These are phyloP conservation scores for Mylabris sibirica DNA, from an alignment of 2,888 invertebrate species.

Conservation along the genomic window DNA sequence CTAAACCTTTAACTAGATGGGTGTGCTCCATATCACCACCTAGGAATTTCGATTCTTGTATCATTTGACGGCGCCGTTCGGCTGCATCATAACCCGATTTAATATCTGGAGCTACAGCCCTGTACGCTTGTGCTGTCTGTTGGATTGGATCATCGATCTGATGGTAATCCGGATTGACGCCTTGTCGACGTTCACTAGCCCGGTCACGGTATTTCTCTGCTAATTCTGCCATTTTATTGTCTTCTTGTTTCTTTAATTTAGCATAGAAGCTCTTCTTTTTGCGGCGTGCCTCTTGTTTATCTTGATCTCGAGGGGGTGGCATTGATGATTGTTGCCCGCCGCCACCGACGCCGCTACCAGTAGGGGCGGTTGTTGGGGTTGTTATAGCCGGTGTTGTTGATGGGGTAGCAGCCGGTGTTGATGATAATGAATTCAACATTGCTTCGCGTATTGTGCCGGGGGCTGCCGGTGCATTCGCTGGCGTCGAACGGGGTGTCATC, in stretches of 20 bases:
- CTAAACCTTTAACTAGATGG: slow-evolving; percentile 97
- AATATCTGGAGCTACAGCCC: slow-evolving; percentile 96
- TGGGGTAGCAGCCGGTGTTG: background rate
- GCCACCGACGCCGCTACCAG: background rate
- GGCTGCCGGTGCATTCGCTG: slow-evolving; percentile 66
- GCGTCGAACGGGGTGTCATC: slow-evolving; percentile 90
- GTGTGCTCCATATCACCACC: slow-evolving; percentile 99
- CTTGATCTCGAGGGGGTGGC: slow-evolving; percentile 64
- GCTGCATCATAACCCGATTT: slow-evolving; percentile 95
- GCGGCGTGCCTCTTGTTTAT: slow-evolving; percentile 82
- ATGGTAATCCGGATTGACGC: slow-evolving; percentile 77
- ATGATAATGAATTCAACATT: slow-evolving; percentile 68
- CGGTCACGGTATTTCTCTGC: slow-evolving; percentile 93
- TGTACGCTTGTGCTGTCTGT: slow-evolving; percentile 68
- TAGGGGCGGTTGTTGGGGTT: slow-evolving; percentile 15
- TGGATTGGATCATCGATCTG: slow-evolving; percentile 84
- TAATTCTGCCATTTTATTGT: slow-evolving; percentile 91
- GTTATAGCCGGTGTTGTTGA: background rate
- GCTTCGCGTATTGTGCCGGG: slow-evolving; percentile 74
- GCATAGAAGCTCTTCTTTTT: slow-evolving; percentile 97
- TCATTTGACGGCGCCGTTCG: slow-evolving; percentile 92
- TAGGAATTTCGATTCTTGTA: slow-evolving; percentile 98
- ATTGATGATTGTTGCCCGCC: slow-evolving; percentile 48
- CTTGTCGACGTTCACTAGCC: slow-evolving; percentile 80
- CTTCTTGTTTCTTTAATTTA: slow-evolving; percentile 91